Conservation (phyloP, 2,888 invertebrate genomes). For the Anthophora plumipes region DNA sequence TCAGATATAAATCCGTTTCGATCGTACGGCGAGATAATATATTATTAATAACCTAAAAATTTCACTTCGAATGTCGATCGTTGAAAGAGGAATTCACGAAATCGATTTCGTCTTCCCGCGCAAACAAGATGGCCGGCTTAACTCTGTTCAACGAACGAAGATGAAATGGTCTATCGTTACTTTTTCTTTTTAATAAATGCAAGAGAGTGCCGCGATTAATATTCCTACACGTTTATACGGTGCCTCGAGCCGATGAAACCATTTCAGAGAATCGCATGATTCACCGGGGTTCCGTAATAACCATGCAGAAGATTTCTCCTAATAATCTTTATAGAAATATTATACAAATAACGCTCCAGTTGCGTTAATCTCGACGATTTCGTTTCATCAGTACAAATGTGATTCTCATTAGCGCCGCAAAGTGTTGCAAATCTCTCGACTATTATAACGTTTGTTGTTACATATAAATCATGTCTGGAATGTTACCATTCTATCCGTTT, state of each 20-base stretch:
- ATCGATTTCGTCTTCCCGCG: too few species aligned
- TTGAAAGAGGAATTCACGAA: conserved; percentile 10
- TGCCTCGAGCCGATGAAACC: conserved; percentile 24
- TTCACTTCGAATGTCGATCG: neutral
- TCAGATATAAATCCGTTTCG: conserved; percentile 48
- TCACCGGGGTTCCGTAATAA: conserved; percentile 45
- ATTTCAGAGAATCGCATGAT: conserved; percentile 43
- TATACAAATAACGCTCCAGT: conserved; percentile 26
- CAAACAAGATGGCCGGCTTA: neutral
- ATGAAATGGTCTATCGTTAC: neutral
- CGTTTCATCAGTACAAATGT: neutral
- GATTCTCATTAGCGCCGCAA: neutral
- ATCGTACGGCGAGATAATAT: conserved; percentile 22
- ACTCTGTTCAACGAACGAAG: neutral
- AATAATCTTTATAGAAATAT: conserved; percentile 44
- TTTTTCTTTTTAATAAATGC: neutral
- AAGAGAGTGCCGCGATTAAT: neutral
- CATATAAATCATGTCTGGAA: neutral
- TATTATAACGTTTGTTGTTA: neutral
- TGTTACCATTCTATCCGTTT: neutral
- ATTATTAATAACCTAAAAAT: conserved; percentile 11
- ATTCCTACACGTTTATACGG: neutral
- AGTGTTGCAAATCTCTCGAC: neutral
- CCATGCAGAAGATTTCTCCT: conserved; percentile 43
- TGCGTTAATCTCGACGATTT: conserved; percentile 18